Evolutionary conservation across 2,113 vertebrate genomes (phyloP), one percentile per base, ranked within the genome.

Genomic region (Engystomops pustulosus): DNA sequence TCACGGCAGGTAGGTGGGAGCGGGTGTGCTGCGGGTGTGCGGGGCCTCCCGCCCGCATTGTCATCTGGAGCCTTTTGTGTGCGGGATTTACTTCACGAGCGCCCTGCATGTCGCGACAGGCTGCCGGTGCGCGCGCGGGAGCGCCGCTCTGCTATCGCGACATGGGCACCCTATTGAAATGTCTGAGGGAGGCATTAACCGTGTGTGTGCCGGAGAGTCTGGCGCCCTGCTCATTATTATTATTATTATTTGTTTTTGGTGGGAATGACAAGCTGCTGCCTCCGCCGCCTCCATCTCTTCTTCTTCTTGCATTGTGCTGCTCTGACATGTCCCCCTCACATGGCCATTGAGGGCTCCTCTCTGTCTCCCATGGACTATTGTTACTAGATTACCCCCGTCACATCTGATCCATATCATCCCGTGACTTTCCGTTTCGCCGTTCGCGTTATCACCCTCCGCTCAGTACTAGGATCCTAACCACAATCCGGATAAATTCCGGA

Each of bases 1-100:
- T 91, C 97, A 98, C 93, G 96, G 97, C 94, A 98, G 96, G 96
- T 97, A 97, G 69, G 83, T 45, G 70, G 85, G 81, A 17, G 79
- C 86, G 86, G 87, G 88, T 55, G 88, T 89, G 88, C 85, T 75
- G 7, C 47, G 86, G 77, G 77, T 86, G 85, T 80, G 85, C 77
- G 75, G 38, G 65, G 36, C 36, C 36, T 36, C 25, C 47, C 14
- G 83, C 67, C 18, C 25, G 69, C 67, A 51, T 30, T 80, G 53
- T 49, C 10, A 4, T 45, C 20, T 34, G 10, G 62, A 47, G 60
- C 12, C 38, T 41, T 17, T 14, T 36, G 60, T 38, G 53, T 30
- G 49, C 23, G n/a, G n/a, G n/a, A n/a, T n/a, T n/a, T 58, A 34
- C 30, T 7, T 49, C 7, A 10, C 38, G 32, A 12, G 11, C 47